Conservation (phyloP, 92 coral and sea anemone genomes). For the Palythoa grandis region DNA sequence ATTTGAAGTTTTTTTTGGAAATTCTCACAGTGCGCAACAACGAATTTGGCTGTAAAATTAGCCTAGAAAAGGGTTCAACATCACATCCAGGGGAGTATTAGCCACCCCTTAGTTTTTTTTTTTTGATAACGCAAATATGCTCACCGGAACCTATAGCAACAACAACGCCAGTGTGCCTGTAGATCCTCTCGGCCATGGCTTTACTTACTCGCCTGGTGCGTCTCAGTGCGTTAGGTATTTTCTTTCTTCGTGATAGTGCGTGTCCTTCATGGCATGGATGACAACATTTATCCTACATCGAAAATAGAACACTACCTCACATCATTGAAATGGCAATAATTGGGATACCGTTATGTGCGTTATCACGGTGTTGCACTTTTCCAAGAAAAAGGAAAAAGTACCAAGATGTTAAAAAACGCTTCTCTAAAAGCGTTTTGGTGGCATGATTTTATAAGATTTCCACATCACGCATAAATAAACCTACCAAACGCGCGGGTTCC, state of each 20-base stretch:
- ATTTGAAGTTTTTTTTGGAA: not conserved
- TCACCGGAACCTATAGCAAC: constrained; percentile 3
- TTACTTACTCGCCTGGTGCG: not conserved
- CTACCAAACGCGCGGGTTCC: too few species aligned
- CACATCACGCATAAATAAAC: constrained; percentile 10
- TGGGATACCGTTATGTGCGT: not conserved
- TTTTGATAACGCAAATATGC: constrained; percentile 8
- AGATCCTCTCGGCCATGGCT: too few species aligned
- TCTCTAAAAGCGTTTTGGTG: too few species aligned
- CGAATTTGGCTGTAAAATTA: constrained; percentile 6
- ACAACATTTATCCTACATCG: too few species aligned
- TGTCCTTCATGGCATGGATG: too few species aligned
- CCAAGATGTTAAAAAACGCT: not conserved
- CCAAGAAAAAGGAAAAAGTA: not conserved
- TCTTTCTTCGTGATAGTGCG: constrained; percentile 31
- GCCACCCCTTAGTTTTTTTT: not conserved
- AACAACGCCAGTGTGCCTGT: too few species aligned
- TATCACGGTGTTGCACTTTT: not conserved
- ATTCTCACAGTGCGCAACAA: constrained; percentile 2
- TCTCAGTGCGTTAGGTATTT: not conserved
- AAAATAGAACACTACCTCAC: too few species aligned
- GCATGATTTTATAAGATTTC: constrained; percentile 5
- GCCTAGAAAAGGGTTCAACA: not conserved
- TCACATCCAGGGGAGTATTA: constrained; percentile 16
- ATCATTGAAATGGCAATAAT: too few species aligned